Evolutionary conservation across 2,888 invertebrate species (phyloP).

Genomic region (Pammene aurita): DNA sequence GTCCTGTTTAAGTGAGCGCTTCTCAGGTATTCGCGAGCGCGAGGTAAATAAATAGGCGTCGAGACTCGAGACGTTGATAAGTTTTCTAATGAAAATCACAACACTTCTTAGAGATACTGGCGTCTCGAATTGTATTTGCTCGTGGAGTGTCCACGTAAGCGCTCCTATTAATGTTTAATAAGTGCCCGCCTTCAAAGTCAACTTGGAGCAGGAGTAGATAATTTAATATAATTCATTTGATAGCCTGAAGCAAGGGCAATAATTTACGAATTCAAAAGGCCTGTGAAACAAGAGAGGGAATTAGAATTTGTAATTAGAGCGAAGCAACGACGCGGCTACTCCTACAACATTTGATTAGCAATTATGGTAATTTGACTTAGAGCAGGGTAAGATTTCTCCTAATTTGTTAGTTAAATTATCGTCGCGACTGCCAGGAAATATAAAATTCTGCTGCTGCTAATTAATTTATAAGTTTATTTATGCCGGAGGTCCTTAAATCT

Average conservation of each 20-base stretch:
- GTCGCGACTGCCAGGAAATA: slow-evolving; percentile 64
- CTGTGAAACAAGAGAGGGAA: slow-evolving; percentile 80
- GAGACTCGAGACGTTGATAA: slow-evolving; percentile 2
- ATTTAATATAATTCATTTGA: slow-evolving; percentile 62
- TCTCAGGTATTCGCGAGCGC: slow-evolving; percentile 30
- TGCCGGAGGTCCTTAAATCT: not conserved
- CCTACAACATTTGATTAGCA: slow-evolving; percentile 82
- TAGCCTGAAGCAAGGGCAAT: slow-evolving; percentile 69
- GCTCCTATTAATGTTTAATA: slow-evolving; percentile 32
- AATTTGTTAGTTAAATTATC: slow-evolving; percentile 82
- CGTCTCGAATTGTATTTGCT: not conserved
- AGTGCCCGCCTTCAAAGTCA: slow-evolving; percentile 35
- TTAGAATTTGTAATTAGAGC: slow-evolving; percentile 82
- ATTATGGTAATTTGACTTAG: slow-evolving; percentile 82
- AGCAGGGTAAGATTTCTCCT: slow-evolving; percentile 80
- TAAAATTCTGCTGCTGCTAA: slow-evolving; percentile 47
- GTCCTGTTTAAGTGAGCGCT: slow-evolving; percentile 46
- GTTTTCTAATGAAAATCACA: slow-evolving; percentile 29
- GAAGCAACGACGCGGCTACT: slow-evolving; percentile 71
- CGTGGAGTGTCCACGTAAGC: slow-evolving; percentile 20
- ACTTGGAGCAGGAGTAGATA: slow-evolving; percentile 37
- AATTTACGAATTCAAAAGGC: slow-evolving; percentile 82
- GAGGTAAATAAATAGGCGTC: slow-evolving; percentile 35
- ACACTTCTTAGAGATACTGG: slow-evolving; percentile 1
- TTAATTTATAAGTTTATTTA: slow-evolving; percentile 41